Evolutionary conservation across 2,797 vertebrate species (phyloP).

Genomic region (Lateolabrax maculatus): DNA sequence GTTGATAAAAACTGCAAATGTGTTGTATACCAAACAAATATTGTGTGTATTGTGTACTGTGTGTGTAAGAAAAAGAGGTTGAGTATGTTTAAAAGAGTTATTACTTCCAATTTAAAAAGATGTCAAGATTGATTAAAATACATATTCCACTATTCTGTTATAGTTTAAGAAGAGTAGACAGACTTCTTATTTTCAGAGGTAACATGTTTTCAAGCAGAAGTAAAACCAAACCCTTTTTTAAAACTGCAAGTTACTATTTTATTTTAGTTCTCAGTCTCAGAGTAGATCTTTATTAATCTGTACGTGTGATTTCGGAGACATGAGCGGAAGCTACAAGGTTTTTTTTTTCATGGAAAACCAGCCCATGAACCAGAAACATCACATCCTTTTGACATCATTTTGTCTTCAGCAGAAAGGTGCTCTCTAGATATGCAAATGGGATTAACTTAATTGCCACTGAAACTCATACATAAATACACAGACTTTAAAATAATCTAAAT

Average conservation of each 20-base stretch:
- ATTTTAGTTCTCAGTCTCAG: not conserved
- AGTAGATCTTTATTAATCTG: not conserved
- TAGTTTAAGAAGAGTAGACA: too few relatives aligned
- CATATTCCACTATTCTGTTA: too few relatives aligned
- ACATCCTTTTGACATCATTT: not conserved
- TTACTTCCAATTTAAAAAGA: not conserved
- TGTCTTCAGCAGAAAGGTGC: not conserved
- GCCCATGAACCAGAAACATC: conserved; percentile 1
- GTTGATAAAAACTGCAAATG: not conserved
- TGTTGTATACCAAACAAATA: not conserved
- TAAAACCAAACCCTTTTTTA: not conserved
- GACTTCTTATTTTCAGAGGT: not conserved
- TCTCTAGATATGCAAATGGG: not conserved
- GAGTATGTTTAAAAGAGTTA: too few relatives aligned
- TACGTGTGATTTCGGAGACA: not conserved
- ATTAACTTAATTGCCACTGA: not conserved
- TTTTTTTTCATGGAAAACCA: conserved; percentile 1
- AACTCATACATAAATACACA: not conserved
- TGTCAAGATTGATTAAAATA: too few relatives aligned
- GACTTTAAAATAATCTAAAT: not conserved
- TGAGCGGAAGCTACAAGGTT: not conserved
- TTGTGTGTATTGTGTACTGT: not conserved
- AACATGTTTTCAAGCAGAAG: not conserved
- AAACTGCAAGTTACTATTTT: not conserved
- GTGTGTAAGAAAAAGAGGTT: not conserved